These are phyloP conservation scores for Panzeria rudis DNA, from an alignment of 2,888 invertebrate genomes.

Conservation along the genomic window DNA sequence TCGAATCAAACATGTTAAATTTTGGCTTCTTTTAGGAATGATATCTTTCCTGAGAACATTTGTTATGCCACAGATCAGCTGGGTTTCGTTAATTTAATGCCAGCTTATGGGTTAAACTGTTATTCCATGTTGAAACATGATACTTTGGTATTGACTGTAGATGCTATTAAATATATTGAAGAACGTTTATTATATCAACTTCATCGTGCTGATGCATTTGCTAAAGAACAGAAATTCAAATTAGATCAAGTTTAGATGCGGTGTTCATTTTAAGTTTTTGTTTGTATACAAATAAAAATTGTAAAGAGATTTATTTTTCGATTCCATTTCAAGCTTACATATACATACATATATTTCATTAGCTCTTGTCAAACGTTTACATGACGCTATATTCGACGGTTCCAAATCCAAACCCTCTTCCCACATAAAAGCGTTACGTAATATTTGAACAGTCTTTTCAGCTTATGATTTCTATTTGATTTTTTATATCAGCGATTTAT, in stretches of 20 bases:
- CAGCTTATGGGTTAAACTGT: slow-evolving; percentile 97
- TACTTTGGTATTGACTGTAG: slow-evolving; percentile 93
- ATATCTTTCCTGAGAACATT: slow-evolving; percentile 94
- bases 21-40: slow-evolving; percentile 83
- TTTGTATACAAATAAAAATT: slow-evolving; percentile 7
- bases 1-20: background rate
- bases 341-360: too few species aligned
- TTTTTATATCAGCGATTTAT: too few species aligned
- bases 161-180: slow-evolving; percentile 93
- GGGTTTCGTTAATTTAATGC: slow-evolving; percentile 96
- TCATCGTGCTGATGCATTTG: slow-evolving; percentile 85
- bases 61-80: slow-evolving; percentile 91
- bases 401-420: too few species aligned
- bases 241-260: slow-evolving; percentile 85
- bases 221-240: slow-evolving; percentile 85
- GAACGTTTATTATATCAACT: slow-evolving; percentile 89
- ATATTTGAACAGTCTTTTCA: too few species aligned
- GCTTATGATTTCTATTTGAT: too few species aligned
- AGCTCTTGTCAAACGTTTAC: too few species aligned
- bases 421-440: too few species aligned
- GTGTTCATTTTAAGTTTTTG: slow-evolving; percentile 76
- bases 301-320: background rate
- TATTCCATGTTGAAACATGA: slow-evolving; percentile 98
- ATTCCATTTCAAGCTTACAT: too few species aligned
- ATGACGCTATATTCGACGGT: too few species aligned